phyloP scores from a whole-genome alignment of 2,113 vertebrate species.

The Tenebrosternarchus preto region DNA sequence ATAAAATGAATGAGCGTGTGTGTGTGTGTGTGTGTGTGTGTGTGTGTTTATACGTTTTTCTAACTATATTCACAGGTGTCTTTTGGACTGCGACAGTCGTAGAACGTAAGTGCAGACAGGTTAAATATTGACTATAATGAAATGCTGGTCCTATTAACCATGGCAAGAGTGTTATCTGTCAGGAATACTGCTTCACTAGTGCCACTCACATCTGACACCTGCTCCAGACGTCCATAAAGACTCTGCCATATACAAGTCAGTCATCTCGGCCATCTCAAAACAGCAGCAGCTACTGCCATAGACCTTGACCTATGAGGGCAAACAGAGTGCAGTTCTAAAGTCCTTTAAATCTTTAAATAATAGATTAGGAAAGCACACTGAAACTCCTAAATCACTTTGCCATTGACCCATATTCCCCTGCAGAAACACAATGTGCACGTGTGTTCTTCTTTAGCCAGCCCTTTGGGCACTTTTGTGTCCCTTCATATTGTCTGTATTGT shows the following conservation, averaged over 20 bases:
- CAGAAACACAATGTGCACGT: neutral
- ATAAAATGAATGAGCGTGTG: slow-evolving; percentile 6
- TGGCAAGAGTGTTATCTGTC: slow-evolving; percentile 61
- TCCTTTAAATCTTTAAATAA: slow-evolving; percentile 7
- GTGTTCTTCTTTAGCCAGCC: too few species aligned
- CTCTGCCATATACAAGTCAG: slow-evolving; percentile 16
- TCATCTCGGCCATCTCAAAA: neutral
- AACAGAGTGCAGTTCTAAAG: slow-evolving; percentile 11
- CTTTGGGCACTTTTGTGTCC: too few species aligned
- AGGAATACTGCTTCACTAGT: slow-evolving; percentile 58
- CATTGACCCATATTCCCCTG: slow-evolving; percentile 7
- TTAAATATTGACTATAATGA: slow-evolving; percentile 41
- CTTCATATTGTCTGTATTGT: too few species aligned
- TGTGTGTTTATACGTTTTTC: slow-evolving; percentile 19
- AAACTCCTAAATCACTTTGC: neutral
- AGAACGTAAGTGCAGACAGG: neutral
- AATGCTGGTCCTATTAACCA: slow-evolving; percentile 25
- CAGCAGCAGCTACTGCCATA: neutral
- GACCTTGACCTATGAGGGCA: slow-evolving; percentile 21
- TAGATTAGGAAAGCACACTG: neutral
- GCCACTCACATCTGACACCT: slow-evolving; percentile 48
- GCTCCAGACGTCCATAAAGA: slow-evolving; percentile 52
- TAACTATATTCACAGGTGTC: slow-evolving; percentile 8
- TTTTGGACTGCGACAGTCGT: slow-evolving; percentile 21
- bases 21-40: slow-evolving; percentile 4